Conservation (phyloP, 2,888 invertebrate species). For the Mythimna albipuncta region DNA sequence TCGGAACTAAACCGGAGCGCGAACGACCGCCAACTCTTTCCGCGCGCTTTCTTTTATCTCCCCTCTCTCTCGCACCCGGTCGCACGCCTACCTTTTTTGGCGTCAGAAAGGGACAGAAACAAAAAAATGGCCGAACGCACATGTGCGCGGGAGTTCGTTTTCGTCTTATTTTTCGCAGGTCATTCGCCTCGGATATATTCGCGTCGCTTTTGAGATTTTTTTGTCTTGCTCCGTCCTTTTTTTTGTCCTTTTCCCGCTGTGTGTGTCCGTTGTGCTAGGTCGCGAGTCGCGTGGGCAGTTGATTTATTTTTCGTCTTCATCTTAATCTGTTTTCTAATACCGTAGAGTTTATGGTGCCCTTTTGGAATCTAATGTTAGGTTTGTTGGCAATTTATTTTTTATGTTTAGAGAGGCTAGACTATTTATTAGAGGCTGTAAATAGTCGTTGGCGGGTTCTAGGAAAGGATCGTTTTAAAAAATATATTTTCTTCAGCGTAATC, state of each 20-base stretch:
- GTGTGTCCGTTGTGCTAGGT: constrained; percentile 85
- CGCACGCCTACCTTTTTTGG: constrained; percentile 79
- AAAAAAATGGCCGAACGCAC: constrained; percentile 89
- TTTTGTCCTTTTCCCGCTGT: constrained; percentile 79
- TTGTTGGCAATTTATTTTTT: constrained; percentile 60
- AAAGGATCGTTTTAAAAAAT: constrained; percentile 42
- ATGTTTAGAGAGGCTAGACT: constrained; percentile 38
- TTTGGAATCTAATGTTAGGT: constrained; percentile 68
- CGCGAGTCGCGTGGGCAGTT: constrained; percentile 85
- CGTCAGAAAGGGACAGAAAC: constrained; percentile 81
- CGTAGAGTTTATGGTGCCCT: constrained; percentile 71
- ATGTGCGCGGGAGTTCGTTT: constrained; percentile 86
- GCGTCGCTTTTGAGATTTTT: constrained; percentile 77
- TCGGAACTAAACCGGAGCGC: constrained; percentile 81
- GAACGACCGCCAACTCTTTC: constrained; percentile 86
- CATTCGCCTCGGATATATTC: constrained; percentile 88
- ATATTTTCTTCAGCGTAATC: constrained; percentile 40
- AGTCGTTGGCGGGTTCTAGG: constrained; percentile 28
- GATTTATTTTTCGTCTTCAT: constrained; percentile 80
- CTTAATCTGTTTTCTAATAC: constrained; percentile 77
- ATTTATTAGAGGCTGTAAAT: constrained; percentile 62
- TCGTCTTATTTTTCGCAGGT: constrained; percentile 89
- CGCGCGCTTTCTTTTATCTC: constrained; percentile 86
- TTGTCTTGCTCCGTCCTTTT: constrained; percentile 70
- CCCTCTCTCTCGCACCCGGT: constrained; percentile 77